phyloP scores from a whole-genome alignment of 1,140 invertebrate genomes.

The Bombyx mandarina region DNA sequence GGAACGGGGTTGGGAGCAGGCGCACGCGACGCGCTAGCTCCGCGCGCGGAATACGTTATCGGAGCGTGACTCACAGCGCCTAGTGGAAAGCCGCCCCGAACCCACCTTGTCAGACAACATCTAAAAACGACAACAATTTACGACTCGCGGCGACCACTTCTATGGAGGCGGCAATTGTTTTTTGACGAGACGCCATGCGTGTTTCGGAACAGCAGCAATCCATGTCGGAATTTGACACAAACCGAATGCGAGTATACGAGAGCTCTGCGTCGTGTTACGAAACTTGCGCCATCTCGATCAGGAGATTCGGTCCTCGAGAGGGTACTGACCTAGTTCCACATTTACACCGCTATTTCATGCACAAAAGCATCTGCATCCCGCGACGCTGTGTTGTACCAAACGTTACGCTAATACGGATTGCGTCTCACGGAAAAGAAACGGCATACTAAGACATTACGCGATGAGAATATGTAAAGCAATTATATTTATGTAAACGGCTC shows the following conservation, averaged over 20 bases:
- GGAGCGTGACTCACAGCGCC: slow-evolving; percentile 35
- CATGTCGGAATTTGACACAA: too few relatives aligned
- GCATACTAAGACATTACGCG: slow-evolving; percentile 16
- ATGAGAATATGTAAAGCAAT: slow-evolving; percentile 47
- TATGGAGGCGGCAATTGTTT: too few relatives aligned
- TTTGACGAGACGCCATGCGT: too few relatives aligned
- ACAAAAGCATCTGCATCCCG: slow-evolving; percentile 29
- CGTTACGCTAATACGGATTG: not conserved
- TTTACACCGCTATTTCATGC: slow-evolving; percentile 63
- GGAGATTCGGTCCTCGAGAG: slow-evolving; percentile 40
- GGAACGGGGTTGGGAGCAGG: slow-evolving; percentile 13
- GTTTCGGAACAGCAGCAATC: too few relatives aligned
- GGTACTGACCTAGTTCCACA: slow-evolving; percentile 63
- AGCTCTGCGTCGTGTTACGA: slow-evolving; percentile 42
- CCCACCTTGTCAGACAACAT: slow-evolving; percentile 19
- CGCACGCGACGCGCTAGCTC: slow-evolving; percentile 15
- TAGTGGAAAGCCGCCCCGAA: slow-evolving; percentile 20
- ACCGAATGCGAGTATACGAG: not conserved
- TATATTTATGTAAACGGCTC: slow-evolving; percentile 45
- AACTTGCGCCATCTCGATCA: slow-evolving; percentile 45
- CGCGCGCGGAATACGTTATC: slow-evolving; percentile 45
- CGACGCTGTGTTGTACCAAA: not conserved
- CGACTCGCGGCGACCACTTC: slow-evolving; percentile 13
- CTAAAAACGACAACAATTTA: slow-evolving; percentile 45
- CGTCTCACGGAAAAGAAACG: not conserved